Base-by-base conservation (phyloP, 2,888 invertebrate species). In the Drosophila neutralis region DNA sequence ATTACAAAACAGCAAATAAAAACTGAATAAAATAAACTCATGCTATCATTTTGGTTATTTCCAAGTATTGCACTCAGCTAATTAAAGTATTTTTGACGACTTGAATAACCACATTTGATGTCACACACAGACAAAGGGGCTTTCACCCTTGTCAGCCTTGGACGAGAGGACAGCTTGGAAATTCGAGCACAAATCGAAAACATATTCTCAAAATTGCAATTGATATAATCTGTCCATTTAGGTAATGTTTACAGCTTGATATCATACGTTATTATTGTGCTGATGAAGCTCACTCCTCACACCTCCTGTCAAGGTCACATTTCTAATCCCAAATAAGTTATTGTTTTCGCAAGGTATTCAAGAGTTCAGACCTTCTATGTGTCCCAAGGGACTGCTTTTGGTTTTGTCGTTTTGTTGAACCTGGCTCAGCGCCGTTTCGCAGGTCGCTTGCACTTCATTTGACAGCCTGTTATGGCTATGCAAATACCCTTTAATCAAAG, bases 1-100 rank as follows among this genome's bases (percentile, higher is more conserved):
- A 18, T 18, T 36, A 15, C 21, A 56, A 56, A 38, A 52, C 48
- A 58, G 48, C 49, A 69, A 73, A 73, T 73, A 58, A 73, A 54
- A 24, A 27, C 45, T 48, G 18, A 72, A 42, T 59, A 49, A 76
- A n/a, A 65, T 53, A 15, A 5, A 18, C 7, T n/a, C 24, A 15
- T 24, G 49, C 15, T 38, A 15, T 45, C 15, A 27, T n/a, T 57
- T 56, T 56, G 35, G n/a, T 18, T 58, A 29, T 65, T 53, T 75
- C 36, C 60, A 61, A 70, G 67, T 57, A 69, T 53, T 69, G 67
- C 86, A 85, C 73, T 83, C 76, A 80, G 67, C 83, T 87, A 85
- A 83, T 83, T 85, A 80, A 80, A 78, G 36, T 51, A 27, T 21
- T 29, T 40, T 51, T 13, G n/a, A 64, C 15, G 33, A 4, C 7